A percentile compares a stretch with the other conserved stretches of the same genome.
Conservation (phyloP, 2,113 vertebrate species). For the Phylloscopus trochiloides region DNA sequence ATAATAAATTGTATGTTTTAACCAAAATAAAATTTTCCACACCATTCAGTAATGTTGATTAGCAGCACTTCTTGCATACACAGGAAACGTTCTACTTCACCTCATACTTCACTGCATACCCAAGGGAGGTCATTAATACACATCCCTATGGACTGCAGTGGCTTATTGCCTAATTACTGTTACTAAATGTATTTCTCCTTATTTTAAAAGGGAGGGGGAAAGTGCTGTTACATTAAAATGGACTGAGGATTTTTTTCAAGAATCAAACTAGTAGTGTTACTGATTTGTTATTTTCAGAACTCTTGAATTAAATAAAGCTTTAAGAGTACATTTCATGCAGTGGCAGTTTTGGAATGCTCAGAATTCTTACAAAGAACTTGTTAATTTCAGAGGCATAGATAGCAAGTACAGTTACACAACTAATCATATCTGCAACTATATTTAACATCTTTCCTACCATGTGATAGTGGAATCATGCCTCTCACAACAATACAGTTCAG, state of each 20-base stretch:
- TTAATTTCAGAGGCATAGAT: not conserved
- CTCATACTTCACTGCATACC: not conserved
- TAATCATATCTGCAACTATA: conserved; percentile 11
- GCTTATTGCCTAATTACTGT: conserved; percentile 43
- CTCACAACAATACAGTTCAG: not conserved
- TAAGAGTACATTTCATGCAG: not conserved
- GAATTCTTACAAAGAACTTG: not conserved
- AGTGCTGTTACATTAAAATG: not conserved
- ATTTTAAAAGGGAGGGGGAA: not conserved
- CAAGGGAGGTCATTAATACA: conserved; percentile 38
- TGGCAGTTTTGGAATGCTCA: not conserved
- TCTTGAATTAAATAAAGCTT: not conserved
- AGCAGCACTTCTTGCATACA: not conserved
- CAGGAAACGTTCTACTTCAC: conserved; percentile 17
- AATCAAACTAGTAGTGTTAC: not conserved
- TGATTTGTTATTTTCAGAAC: not conserved
- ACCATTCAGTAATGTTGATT: not conserved
- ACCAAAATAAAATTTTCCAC: not conserved
- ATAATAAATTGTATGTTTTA: not conserved
- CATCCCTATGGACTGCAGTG: not conserved
- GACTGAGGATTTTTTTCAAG: not conserved
- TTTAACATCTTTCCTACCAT: conserved; percentile 32
- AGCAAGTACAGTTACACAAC: conserved; percentile 47
- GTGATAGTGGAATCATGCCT: conserved; percentile 6
- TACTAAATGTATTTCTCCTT: conserved; percentile 3